Evolutionary conservation across 2,888 invertebrate species (phyloP), one percentile per base, ranked within the genome.

Genomic region (Plutella xylostella): DNA sequence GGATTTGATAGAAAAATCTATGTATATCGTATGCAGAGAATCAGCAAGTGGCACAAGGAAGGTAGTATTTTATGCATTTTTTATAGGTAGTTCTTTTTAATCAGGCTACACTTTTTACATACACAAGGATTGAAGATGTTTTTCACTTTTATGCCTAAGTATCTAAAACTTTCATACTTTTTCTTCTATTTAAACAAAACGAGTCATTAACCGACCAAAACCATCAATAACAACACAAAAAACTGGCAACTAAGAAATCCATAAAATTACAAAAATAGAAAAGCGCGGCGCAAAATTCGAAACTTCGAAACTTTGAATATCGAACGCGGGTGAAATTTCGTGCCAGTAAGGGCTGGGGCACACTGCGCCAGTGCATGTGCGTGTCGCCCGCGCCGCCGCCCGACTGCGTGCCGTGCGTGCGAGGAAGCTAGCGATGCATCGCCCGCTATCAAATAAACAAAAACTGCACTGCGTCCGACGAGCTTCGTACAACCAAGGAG

Each of bases 381-480:
- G 68, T 72, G 76, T 66, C 68, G 72, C 75, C 73, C 73, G 77
- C 72, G 75, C 73, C 66, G 68, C 65, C 65, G 57, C 56, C 56
- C 69, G 63, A 78, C 77, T 76, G 79, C 66, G 63, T 71, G n/a
- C n/a, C n/a, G n/a, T n/a, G 76, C 72, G 74, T 69, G 70, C 68
- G 59, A n/a, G 48, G 57, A 63, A 51, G 63, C 69, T 69, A 71
- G 69, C 72, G 70, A 68, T 77, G 77, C 76, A 76, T 63, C 67
- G 64, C 47, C 57, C 52, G 72, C 73, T 77, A 74, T 77, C 78
- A 75, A 79, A 77, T 71, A 78, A 80, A 82, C 78, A 78, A 78
- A 78, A 79, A 77, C 66, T 69, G 60, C 68, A 67, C 15, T 53
- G 31, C 30, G 17, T 18, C 42, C 31, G 17, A 40, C 40, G 19